Percentiles rank a stretch among this genome's conserved stretches.
phyloP scores from a whole-genome alignment of 2,888 invertebrate species.

The Pristionchus maxplancki region DNA sequence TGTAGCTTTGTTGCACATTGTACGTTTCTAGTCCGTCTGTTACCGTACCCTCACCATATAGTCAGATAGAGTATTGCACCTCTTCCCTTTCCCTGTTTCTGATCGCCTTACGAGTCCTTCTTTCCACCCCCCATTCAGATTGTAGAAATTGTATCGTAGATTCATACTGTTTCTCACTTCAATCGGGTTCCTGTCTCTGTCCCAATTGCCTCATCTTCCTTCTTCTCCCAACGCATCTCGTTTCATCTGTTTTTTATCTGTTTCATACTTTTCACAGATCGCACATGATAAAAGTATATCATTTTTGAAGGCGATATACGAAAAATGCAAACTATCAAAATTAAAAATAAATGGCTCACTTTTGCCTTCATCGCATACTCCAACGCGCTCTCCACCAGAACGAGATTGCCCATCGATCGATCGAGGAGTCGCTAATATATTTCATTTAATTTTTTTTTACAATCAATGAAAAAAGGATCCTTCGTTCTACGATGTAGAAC shows the following conservation, averaged over 20 bases:
- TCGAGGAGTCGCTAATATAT: slow-evolving; percentile 35
- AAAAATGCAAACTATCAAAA: too few relatives aligned
- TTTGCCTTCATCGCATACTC: slow-evolving; percentile 30
- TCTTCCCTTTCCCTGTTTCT: background rate
- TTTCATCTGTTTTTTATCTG: background rate
- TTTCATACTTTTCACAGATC: slow-evolving; percentile 1
- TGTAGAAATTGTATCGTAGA: background rate
- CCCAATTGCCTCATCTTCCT: slow-evolving; percentile 13
- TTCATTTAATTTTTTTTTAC: background rate
- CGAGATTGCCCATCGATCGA: slow-evolving; percentile 2
- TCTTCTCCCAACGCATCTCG: background rate
- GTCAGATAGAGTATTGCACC: slow-evolving; percentile 28
- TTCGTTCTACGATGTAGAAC: too few relatives aligned
- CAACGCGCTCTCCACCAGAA: slow-evolving; percentile 41
- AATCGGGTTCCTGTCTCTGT: slow-evolving; percentile 13
- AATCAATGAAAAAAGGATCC: background rate
- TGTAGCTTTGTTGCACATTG: slow-evolving; percentile 18
- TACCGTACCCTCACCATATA: background rate
- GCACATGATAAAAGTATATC: slow-evolving; percentile 10
- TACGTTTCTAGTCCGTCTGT: background rate
- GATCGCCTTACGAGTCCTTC: background rate
- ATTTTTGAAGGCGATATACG: too few relatives aligned
- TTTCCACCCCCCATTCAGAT: background rate
- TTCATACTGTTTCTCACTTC: background rate
- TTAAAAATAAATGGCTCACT: too few relatives aligned